A percentile compares a stretch with the other conserved stretches of the same genome.
Conservation (phyloP, 2,888 invertebrate genomes). For the Thumatha senex region DNA sequence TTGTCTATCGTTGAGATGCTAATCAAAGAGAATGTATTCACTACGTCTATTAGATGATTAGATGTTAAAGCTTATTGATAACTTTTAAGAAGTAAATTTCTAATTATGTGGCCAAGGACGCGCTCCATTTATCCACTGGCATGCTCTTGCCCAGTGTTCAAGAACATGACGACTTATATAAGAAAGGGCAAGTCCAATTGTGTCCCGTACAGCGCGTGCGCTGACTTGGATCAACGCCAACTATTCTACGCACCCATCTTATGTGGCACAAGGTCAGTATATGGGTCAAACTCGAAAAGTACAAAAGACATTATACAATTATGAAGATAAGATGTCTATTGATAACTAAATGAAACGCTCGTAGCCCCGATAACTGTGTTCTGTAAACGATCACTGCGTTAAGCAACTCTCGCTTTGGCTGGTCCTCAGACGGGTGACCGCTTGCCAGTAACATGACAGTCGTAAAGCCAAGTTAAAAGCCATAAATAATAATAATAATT, state of each 20-base stretch:
- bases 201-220: constrained; percentile 41
- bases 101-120: constrained; percentile 7
- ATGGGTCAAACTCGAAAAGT: constrained; percentile 47
- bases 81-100: too few species aligned
- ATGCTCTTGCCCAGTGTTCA: constrained; percentile 44
- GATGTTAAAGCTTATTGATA: too few species aligned
- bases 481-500: too few species aligned
- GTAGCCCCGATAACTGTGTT: too few species aligned
- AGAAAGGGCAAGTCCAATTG: constrained; percentile 49
- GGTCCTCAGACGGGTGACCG: too few species aligned
- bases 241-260: constrained; percentile 43
- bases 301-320: constrained; percentile 33
- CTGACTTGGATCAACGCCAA: constrained; percentile 51
- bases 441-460: too few species aligned
- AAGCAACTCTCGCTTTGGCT: too few species aligned
- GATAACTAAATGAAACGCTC: not conserved
- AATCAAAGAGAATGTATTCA: too few species aligned
- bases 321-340: not conserved
- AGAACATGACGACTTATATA: constrained; percentile 52
- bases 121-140: constrained; percentile 16
- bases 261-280: constrained; percentile 47
- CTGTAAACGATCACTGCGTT: too few species aligned
- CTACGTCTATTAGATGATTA: too few species aligned
- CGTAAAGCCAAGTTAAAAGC: too few species aligned
- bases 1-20: too few species aligned